Evolutionary conservation across 2,113 vertebrate species (phyloP).

Genomic region (Aramus guarauna): DNA sequence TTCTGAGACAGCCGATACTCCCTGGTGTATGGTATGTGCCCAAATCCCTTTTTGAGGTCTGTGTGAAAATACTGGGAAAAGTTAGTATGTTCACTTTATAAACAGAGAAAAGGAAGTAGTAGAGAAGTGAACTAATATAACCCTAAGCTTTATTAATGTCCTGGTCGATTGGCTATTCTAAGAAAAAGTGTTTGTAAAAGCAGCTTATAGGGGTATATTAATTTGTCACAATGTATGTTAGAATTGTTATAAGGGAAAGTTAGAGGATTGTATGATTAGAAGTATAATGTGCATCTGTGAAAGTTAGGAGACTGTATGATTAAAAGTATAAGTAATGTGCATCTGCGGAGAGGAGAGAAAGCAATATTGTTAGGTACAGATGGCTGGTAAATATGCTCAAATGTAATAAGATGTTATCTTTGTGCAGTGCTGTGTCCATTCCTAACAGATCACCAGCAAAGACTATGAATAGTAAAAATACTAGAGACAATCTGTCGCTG

Average conservation of each 20-base stretch:
- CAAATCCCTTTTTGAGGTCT: not conserved
- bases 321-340: not conserved
- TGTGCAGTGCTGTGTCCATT: not conserved
- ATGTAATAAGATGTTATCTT: slow-evolving; percentile 43
- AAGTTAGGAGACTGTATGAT: not conserved
- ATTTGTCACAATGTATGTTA: not conserved
- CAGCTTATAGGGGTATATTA: not conserved
- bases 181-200: not conserved
- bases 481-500: slow-evolving; percentile 33
- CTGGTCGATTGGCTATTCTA: not conserved
- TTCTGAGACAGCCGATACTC: not conserved
- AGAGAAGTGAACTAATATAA: not conserved
- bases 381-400: slow-evolving; percentile 19
- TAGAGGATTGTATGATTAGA: not conserved
- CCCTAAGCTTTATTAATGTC: not conserved
- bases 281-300: not conserved
- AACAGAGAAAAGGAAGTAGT: not conserved
- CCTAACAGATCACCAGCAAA: not conserved
- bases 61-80: not conserved
- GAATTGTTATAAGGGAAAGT: not conserved
- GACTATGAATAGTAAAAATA: slow-evolving; percentile 10
- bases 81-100: not conserved
- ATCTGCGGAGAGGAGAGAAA: not conserved
- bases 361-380: slow-evolving; percentile 17
- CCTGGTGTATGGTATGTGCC: not conserved